A percentile compares a stretch with the other conserved stretches of the same genome.
These are phyloP conservation scores for Anthophora plumipes DNA, from an alignment of 2,888 invertebrate species.

Conservation along the genomic window DNA sequence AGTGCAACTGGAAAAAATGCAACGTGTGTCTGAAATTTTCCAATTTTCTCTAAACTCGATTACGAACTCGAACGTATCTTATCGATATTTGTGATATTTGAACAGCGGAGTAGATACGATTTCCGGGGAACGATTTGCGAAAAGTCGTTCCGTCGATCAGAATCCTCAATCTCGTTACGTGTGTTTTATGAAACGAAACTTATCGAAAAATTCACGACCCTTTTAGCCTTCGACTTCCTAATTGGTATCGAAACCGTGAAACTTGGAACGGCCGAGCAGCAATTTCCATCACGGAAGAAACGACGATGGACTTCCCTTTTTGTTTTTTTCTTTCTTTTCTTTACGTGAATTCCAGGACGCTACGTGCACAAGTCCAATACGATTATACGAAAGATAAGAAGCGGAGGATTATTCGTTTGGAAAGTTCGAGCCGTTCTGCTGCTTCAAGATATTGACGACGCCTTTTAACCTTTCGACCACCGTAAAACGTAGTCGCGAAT, in stretches of 20 bases:
- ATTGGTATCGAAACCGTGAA: conserved; percentile 1
- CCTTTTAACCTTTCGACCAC: conserved; percentile 60
- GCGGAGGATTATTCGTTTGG: conserved; percentile 38
- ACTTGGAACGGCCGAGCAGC: not conserved
- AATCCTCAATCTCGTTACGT: not conserved
- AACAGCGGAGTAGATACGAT: not conserved
- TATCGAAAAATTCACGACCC: not conserved
- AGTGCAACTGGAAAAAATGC: too few relatives aligned
- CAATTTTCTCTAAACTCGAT: too few relatives aligned
- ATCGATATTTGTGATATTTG: too few relatives aligned
- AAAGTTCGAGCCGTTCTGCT: conserved; percentile 54
- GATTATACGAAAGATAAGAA: conserved; percentile 54
- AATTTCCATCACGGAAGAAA: conserved; percentile 19
- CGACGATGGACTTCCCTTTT: too few relatives aligned
- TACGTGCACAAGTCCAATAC: conserved; percentile 14
- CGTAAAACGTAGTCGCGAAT: conserved; percentile 39
- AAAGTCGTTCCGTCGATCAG: not conserved
- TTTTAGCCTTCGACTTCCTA: conserved; percentile 10
- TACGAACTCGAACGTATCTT: too few relatives aligned
- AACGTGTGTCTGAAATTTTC: too few relatives aligned
- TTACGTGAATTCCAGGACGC: conserved; percentile 8
- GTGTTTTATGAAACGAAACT: not conserved
- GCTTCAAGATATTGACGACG: conserved; percentile 43
- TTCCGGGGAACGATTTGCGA: not conserved
- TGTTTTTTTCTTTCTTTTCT: conserved; percentile 1